Evolutionary conservation across 2,113 vertebrate species (phyloP).

Genomic region (Mandrillus leucophaeus): DNA sequence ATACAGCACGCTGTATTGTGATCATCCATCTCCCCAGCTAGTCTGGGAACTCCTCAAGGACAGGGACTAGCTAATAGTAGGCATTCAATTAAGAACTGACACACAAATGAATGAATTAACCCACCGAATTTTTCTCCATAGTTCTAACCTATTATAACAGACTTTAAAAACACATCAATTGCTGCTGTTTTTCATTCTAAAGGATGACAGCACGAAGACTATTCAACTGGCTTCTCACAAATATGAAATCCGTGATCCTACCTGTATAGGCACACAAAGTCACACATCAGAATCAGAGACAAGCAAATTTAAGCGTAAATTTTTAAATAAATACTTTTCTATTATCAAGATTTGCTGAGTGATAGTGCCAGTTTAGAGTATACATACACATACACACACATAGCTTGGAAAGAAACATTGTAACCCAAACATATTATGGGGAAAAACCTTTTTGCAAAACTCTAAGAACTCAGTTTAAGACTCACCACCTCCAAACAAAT

Average conservation of each 20-base stretch:
- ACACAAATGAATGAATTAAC: conserved; percentile 36
- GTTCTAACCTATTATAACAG: neutral
- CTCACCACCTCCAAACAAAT: neutral
- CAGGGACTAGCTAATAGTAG: conserved; percentile 9
- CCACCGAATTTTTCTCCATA: neutral
- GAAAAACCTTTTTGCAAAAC: neutral
- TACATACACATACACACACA: neutral
- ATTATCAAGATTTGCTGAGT: neutral
- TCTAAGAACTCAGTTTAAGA: neutral
- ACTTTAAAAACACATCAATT: neutral
- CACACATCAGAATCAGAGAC: neutral
- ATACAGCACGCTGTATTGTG: neutral
- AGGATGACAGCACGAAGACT: neutral
- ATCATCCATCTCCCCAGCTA: neutral
- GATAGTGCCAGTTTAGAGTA: neutral
- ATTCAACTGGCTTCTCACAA: neutral
- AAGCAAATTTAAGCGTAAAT: neutral
- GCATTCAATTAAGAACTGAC: neutral
- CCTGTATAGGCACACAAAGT: neutral
- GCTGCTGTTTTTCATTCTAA: conserved; percentile 42
- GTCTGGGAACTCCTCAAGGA: neutral
- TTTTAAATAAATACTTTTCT: neutral
- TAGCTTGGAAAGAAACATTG: neutral
- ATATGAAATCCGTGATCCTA: neutral
- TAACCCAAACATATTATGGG: neutral